Conservation (phyloP, 1,140 invertebrate species). For the Oedothorax gibbosus region DNA sequence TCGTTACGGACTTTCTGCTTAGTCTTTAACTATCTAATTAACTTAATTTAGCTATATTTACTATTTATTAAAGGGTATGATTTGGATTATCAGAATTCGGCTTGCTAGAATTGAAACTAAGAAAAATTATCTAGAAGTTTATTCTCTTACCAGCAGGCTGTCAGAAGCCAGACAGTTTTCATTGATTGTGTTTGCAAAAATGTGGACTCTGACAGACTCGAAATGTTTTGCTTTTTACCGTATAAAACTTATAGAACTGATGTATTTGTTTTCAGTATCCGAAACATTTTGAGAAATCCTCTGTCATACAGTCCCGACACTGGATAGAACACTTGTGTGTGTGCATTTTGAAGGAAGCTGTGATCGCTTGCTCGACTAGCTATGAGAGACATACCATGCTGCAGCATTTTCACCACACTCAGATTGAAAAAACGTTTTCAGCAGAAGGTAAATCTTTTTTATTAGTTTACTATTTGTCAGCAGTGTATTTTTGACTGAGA, state of each 20-base stretch:
- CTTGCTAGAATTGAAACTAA: too few relatives aligned
- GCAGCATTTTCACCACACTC: conserved; percentile 58
- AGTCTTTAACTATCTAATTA: too few relatives aligned
- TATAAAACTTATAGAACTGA: neutral
- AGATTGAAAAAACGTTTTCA: conserved; percentile 61
- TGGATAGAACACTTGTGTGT: conserved; percentile 54
- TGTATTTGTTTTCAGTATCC: conserved; percentile 35
- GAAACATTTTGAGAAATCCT: conserved; percentile 19
- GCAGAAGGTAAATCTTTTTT: conserved; percentile 11
- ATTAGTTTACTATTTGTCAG: neutral
- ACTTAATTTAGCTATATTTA: too few relatives aligned
- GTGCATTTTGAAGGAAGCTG: conserved; percentile 35
- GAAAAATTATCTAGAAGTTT: too few relatives aligned
- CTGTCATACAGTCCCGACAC: conserved; percentile 16
- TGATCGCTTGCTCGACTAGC: conserved; percentile 21
- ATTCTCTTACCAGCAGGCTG: too few relatives aligned
- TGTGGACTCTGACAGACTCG: too few relatives aligned
- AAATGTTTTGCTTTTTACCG: too few relatives aligned
- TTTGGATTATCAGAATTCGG: too few relatives aligned
- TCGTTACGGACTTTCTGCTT: too few relatives aligned
- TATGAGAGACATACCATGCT: conserved; percentile 60
- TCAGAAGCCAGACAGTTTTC: too few relatives aligned
- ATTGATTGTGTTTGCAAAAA: too few relatives aligned
- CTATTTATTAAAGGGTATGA: too few relatives aligned
- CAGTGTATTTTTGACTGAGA: neutral